Evolutionary conservation across 35 echinoderm and acorn worm species (phyloP).

Genomic region (Diadema setosum): DNA sequence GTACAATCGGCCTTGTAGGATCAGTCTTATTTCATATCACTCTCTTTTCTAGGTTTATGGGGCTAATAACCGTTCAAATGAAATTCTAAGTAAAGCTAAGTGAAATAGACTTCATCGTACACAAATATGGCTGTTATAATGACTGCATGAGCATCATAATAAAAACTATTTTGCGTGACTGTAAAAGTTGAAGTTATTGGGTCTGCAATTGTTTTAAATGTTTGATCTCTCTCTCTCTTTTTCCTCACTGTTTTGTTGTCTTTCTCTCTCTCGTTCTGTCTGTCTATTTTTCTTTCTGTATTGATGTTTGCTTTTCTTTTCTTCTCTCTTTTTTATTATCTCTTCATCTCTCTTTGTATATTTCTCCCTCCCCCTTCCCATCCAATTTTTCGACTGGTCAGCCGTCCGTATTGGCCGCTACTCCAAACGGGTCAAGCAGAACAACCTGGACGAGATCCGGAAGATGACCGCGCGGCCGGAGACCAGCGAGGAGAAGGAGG

Average conservation of each 20-base stretch:
- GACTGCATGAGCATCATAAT: too few relatives aligned
- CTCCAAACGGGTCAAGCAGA: conserved; percentile 92
- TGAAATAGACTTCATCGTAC: too few relatives aligned
- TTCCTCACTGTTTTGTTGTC: not conserved
- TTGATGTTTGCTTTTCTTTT: not conserved
- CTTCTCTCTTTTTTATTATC: not conserved
- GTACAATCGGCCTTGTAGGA: too few relatives aligned
- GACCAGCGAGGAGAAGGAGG: conserved; percentile 78
- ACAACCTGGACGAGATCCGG: conserved; percentile 76
- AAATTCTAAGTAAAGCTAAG: too few relatives aligned
- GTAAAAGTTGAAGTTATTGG: too few relatives aligned
- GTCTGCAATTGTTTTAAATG: too few relatives aligned
- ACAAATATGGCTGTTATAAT: too few relatives aligned
- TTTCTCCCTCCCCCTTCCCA: not conserved
- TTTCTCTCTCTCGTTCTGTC: not conserved
- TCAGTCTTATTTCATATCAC: too few relatives aligned
- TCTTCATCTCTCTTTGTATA: not conserved
- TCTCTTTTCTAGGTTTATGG: too few relatives aligned
- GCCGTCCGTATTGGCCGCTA: conserved; percentile 98
- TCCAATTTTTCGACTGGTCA: not conserved
- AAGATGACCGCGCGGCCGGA: conserved; percentile 63
- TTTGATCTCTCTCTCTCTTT: too few relatives aligned
- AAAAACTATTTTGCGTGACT: too few relatives aligned
- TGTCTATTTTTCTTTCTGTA: not conserved
- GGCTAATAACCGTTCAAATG: too few relatives aligned